Evolutionary conservation across 2,797 vertebrate species (phyloP), one percentile per base, ranked within the genome.

Genomic region (Catharus ustulatus): DNA sequence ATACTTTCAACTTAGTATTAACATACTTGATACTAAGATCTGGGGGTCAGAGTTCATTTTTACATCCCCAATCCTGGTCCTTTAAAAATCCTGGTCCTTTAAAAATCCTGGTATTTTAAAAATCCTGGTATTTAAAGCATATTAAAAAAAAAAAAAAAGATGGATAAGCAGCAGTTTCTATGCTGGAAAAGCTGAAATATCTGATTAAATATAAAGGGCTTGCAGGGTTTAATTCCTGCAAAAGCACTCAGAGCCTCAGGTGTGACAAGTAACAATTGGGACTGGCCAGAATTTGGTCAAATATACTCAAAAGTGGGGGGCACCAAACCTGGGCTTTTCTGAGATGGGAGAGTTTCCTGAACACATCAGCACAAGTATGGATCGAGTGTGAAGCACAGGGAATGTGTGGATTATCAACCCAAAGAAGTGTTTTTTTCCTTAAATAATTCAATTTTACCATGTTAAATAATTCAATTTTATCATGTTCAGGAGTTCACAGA

Each of bases 381-480:
- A 1, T 48, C 10, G 0, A 1, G 19, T n/a, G 13, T 11, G 26
- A 57, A 79, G 21, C 52, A 19, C 2, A 0, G 16, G 32, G 54
- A 55, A 2, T 12, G 15, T 16, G 0, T 13, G 52, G 38, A 23
- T 80, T 57, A 45, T 9, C 21, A 11, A 24, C 55, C 26, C 29
- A 14, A 30, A 61, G 29, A 29, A 23, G 15, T n/a, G 54, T 4
- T 67, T 63, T 62, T 72, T 62, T 12, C 15, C 57, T 45, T 27
- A 24, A 54, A 36, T 30, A 27, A 21, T 32, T 83, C 46, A 38
- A 10, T 38, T 38, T 38, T 38, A 38, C 11, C 36, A 38, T 38
- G 36, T 38, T 38, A 38, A 38, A 38, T 38, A 38, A 38, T 38
- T 38, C 6, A 1, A 7, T 46, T 59, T 55, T 11, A 3, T 34